Evolutionary conservation across 2,113 vertebrate genomes (phyloP), one percentile per base, ranked within the genome.

Genomic region (Potamarius usumacintae): DNA sequence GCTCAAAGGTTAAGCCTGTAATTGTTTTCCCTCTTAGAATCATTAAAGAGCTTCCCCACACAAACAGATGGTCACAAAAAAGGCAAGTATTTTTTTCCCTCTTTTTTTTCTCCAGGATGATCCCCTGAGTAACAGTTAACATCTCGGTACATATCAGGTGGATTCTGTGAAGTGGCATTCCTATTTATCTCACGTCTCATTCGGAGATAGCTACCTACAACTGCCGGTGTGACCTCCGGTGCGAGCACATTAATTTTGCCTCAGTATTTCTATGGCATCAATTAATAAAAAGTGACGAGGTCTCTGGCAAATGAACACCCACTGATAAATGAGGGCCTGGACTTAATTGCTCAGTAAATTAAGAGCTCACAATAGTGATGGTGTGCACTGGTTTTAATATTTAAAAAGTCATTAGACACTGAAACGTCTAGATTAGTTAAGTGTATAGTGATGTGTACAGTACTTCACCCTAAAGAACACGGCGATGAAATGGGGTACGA

Each of bases 341-440:
- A 96, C 96, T 98, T 99, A 98, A 98, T 99, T 98, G 97, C 97
- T 98, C 95, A 95, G 97, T 97, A 97, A 99, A 99, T 99, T 98
- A 98, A 98, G 97, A 97, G 95, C 97, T 98, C 96, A 97, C 95
- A 95, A 95, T 96, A 93, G 94, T 97, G 96, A 97, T 96, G 96
- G 96, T 95, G 95, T 94, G 96, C 93, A 96, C 94, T 94, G 95
- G 95, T 97, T 98, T 98, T 97, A 97, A 98, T 98, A 97, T 98
- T 98, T 97, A 97, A 98, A 97, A 98, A 97, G 96, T 97, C 97
- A 98, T 99, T 98, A 98, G 95, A 96, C 94, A 95, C 95, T 94
- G 96, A 95, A 96, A 95, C 93, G 95, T 96, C 95, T 93, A 95
- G 93, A 96, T 96, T 96, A 96, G 97, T 96, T 96, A 96, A 96